These are phyloP conservation scores for Morus bassanus DNA, from an alignment of 2,797 vertebrate genomes.

Conservation along the genomic window DNA sequence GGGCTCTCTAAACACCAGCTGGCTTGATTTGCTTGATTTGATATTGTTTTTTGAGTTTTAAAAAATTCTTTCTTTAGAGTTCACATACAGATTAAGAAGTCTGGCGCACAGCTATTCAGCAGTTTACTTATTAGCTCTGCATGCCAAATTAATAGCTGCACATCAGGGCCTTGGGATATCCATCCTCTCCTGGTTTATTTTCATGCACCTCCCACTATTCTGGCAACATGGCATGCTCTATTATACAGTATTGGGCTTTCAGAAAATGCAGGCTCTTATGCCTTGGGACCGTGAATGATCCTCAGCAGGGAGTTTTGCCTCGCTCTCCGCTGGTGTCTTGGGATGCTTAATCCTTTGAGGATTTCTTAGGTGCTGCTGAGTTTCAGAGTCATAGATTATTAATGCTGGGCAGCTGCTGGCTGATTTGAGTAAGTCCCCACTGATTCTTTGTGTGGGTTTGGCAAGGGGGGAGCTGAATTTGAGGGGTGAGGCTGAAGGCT, in stretches of 20 bases:
- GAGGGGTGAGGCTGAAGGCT: background rate
- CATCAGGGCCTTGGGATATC: background rate
- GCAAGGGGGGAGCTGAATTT: background rate
- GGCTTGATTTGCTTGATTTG: background rate
- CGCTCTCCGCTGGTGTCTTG: background rate
- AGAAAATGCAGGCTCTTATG: background rate
- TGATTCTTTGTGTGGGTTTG: background rate
- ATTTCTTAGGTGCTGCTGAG: slow-evolving; percentile 1
- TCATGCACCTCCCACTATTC: background rate
- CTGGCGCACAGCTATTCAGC: background rate
- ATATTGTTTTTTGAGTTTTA: background rate
- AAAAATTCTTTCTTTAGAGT: background rate
- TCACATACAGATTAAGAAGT: background rate
- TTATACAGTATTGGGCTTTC: background rate
- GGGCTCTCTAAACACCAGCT: background rate
- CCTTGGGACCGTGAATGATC: background rate
- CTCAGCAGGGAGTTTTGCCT: background rate
- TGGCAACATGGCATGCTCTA: background rate
- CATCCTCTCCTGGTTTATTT: background rate
- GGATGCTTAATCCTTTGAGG: background rate
- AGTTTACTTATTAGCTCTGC: background rate
- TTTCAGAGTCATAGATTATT: background rate
- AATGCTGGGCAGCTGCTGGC: background rate
- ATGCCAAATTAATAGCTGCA: background rate
- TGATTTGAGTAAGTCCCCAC: background rate